Base-by-base conservation (phyloP, 2,113 vertebrate genomes). In the Leptodactylus fuscus region DNA sequence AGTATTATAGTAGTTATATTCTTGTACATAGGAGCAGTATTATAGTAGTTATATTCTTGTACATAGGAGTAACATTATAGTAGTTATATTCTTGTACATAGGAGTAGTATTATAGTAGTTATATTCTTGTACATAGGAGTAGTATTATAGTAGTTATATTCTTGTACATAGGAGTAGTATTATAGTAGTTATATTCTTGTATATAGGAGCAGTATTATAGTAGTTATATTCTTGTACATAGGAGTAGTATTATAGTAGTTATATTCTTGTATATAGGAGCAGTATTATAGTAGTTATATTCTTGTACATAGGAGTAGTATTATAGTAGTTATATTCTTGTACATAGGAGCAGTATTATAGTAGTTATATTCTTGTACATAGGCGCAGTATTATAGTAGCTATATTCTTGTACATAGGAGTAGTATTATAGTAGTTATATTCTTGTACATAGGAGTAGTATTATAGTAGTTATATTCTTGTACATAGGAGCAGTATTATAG, bases 221-320 rank as follows among this genome's bases (percentile, higher is more conserved):
- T 51, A 51, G 49, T 51, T 51, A 51, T 51, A 51, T 51, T 51
- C 49, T 51, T 51, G 49, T 51, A 16, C 49, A 51, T 20, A 51
- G 49, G 49, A 20, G 49, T 5, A 51, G 49, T 51, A 51, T 51
- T 51, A 51, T 51, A 51, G 15, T 51, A 51, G 49, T 51, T 51
- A 51, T 51, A 51, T 51, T 51, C 49, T 20, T 51, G 49, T 51
- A 51, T 16, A 51, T 51, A 51, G 49, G 49, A 5, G 58, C 58
- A 62, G 58, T 62, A 62, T 62, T 62, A 62, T 62, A 62, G 58
- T 62, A 62, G 58, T 29, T 62, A 62, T 62, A 62, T 62, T 62
- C n/a, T 62, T 62, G 58, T 62, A 62, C 16, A 62, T 62, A 62
- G 24, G 58, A 15, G 58, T 24, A 62, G 58, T 62, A 62, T 62